Evolutionary conservation across 2,888 invertebrate genomes (phyloP), one percentile per base, ranked within the genome.

Genomic region (Caenorhabditis doughertyi): DNA sequence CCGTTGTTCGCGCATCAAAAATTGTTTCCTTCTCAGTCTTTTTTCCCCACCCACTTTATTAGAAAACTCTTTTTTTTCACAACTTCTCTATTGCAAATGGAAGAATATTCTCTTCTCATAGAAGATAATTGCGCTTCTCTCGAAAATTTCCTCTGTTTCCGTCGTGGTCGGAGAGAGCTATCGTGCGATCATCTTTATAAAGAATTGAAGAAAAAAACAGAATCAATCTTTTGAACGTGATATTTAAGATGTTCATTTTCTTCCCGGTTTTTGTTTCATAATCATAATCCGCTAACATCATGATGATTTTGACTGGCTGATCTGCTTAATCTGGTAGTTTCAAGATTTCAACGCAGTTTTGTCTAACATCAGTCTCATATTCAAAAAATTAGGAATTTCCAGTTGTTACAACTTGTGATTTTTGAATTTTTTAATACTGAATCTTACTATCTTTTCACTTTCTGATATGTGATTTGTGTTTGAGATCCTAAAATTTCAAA

Each of bases 101-200:
- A 18, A 32, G 27, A 56, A 60, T 60, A 60, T 72, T 68, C 56
- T 47, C 44, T 49, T 27, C n/a, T n/a, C n/a, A n/a, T 29, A 3
- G 39, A 21, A 27, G 72, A 72, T 72, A 72, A 72, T 72, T 72
- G 62, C 72, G 51, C 60, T 62, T 60, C 60, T 13, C 42, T 39
- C 53, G 27, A 13, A 55, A 55, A 42, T 55, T 27, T 27, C 55
- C 18, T 35, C 35, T 35, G 56, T 56, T 60, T 60, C 44, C 42
- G 42, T 60, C 39, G 35, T 35, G 16, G 27, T 27, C 53, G 53
- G 25, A 29, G 32, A n/a, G 32, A 32, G 56, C 56, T 56, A 23
- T 62, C 27, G 8, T 4, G 11, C 25, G 29, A 39, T 49, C 51
- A 27, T 51, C 23, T 21, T 16, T 0, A 18, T 13, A 35, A 23